Percentiles rank a stretch among this genome's conserved stretches.
phyloP scores from a whole-genome alignment of 2,888 invertebrate species.

The Apotomis capreana region DNA sequence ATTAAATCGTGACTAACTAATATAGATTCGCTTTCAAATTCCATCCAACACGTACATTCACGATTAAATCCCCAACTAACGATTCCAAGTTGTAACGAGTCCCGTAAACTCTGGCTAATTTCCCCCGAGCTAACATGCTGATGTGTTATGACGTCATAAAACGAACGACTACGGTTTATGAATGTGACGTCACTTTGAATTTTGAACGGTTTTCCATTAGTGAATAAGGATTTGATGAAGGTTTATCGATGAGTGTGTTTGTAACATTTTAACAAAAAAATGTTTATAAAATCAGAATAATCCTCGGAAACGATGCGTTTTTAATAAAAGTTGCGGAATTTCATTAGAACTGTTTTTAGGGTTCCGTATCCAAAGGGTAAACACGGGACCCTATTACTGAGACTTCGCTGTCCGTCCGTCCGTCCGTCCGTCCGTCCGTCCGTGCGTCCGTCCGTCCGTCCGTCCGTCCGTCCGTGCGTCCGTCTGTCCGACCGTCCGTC shows the following conservation, averaged over 20 bases:
- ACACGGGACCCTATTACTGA: no score
- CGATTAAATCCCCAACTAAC: constrained; percentile 46
- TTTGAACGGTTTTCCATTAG: constrained; percentile 38
- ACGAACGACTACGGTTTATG: constrained; percentile 41
- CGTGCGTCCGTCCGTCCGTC: no score
- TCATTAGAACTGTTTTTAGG: no score
- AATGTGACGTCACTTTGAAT: constrained; percentile 41
- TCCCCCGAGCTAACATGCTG: constrained; percentile 63
- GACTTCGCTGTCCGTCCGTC: no score
- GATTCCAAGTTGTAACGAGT: constrained; percentile 47
- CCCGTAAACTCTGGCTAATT: constrained; percentile 64
- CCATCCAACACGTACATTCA: constrained; percentile 24
- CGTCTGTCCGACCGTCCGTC: no score
- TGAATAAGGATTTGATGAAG: neutral
- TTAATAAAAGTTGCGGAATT: no score
- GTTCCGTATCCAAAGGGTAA: no score
- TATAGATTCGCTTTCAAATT: constrained; percentile 32
- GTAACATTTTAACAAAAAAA: neutral
- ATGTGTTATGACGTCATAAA: constrained; percentile 64
- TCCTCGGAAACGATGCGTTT: no score
- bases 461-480: no score
- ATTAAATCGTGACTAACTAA: constrained; percentile 26
- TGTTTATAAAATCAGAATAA: no score
- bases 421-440: no score
- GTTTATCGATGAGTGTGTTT: neutral